Evolutionary conservation across 2,888 invertebrate species (phyloP).

Genomic region (Eilema sororculum): DNA sequence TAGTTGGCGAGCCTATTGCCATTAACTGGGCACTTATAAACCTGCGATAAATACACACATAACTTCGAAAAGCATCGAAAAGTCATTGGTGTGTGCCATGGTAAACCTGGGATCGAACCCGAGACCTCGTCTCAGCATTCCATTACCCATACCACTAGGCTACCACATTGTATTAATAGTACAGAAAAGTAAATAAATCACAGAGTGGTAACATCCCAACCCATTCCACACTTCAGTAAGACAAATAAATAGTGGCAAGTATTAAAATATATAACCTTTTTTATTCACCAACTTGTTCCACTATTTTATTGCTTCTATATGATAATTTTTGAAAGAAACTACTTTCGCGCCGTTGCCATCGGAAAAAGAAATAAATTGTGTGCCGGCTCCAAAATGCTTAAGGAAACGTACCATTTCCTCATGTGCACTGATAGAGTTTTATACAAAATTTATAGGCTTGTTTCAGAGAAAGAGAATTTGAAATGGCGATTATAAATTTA

Average conservation of each 20-base stretch:
- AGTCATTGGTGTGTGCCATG: no score
- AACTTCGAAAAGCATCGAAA: no score
- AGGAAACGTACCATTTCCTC: conserved; percentile 11
- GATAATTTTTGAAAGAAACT: conserved; percentile 48
- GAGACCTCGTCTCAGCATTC: no score
- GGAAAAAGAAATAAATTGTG: conserved; percentile 11
- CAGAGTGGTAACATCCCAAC: no score
- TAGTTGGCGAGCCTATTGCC: no score
- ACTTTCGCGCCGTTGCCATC: conserved; percentile 11
- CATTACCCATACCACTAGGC: no score
- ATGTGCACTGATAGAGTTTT: not conserved
- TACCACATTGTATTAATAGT: no score
- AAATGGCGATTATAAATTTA: not conserved
- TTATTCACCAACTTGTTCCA: conserved; percentile 60
- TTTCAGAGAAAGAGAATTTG: not conserved
- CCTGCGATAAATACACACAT: no score
- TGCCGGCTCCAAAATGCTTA: conserved; percentile 2
- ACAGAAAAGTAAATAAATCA: no score
- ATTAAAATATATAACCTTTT: conserved; percentile 60
- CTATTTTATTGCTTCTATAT: conserved; percentile 65
- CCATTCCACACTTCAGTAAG: conserved; percentile 48
- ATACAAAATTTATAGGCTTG: not conserved
- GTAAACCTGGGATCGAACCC: no score
- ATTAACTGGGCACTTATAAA: no score
- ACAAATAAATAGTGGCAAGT: conserved; percentile 62